These are phyloP conservation scores for Hydrolagus colliei DNA, from an alignment of 2,797 vertebrate species.

Conservation along the genomic window DNA sequence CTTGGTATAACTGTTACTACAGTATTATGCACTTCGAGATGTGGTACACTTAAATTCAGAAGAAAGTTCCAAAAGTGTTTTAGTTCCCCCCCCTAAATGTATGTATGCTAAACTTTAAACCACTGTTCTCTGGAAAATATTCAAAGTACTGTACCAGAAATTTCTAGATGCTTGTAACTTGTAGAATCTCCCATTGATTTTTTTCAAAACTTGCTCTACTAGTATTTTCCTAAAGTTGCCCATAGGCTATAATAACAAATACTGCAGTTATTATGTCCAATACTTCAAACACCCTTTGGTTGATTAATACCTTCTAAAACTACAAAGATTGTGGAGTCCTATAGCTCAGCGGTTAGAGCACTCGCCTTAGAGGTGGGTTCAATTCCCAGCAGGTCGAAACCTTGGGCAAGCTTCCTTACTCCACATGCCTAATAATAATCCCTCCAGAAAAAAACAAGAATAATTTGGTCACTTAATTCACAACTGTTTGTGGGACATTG, in stretches of 20 bases:
- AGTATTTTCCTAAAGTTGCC: not conserved
- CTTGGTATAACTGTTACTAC: no score
- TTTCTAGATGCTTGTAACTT: not conserved
- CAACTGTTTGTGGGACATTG: no score
- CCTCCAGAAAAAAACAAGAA: not conserved
- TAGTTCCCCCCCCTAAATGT: no score
- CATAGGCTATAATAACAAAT: not conserved
- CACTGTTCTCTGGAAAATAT: not conserved
- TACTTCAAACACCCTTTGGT: not conserved
- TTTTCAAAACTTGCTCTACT: not conserved
- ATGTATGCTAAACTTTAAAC: no score
- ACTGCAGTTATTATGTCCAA: not conserved
- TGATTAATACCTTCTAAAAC: not conserved
- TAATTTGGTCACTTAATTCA: not conserved
- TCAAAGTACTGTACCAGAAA: not conserved
- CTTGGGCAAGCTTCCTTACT: not conserved
- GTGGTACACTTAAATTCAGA: no score
- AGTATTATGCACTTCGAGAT: no score
- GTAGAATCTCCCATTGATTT: not conserved
- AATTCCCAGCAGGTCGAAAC: no score
- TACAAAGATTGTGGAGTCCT: no score
- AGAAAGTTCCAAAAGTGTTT: no score
- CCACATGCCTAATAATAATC: no score
- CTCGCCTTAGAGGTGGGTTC: no score
- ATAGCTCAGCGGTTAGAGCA: no score